Base-by-base conservation (phyloP, 2,113 vertebrate species). In the Speoplatyrhinus poulsoni region DNA sequence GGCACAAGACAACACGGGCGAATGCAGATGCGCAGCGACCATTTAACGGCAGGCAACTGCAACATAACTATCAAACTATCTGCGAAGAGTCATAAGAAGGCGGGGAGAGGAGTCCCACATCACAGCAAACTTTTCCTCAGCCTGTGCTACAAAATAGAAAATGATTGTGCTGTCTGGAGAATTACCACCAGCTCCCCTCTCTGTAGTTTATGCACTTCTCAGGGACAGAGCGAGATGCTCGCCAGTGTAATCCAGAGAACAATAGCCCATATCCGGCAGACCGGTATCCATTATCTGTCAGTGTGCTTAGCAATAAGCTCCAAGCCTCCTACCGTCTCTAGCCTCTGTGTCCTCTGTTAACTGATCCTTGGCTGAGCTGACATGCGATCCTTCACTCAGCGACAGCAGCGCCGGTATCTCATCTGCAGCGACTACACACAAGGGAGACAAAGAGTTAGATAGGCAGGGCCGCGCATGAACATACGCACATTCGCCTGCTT, bases 311-410 rank as follows among this genome's bases (percentile, higher is more conserved):
- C 56, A 61, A 78, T 9, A 70, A 58, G 62, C 62, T 58, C 63
- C 64, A 58, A 63, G 75, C 49, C 74, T 77, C 88, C 58, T 86
- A 91, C 90, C 87, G 19, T 82, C 79, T 79, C 80, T 82, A 71
- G 87, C 81, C 74, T 85, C 70, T 65, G 85, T 82, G 72, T 88
- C 81, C 74, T 85, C 70, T 65, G 85, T 80, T 66, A 84, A 84
- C 77, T 81, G 87, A 89, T 89, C 90, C 69, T 19, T 67, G 61
- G 76, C 75, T 3, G 56, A 55, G 59, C 72, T 65, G 76, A 85
- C 82, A 82, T 81, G 84, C 50, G 82, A 81, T 88, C 77, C 86
- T 70, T 86, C 83, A 60, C 63, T 81, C 83, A 73, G 84, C 79
- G 85, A 82, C 50, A 78, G 78, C 0, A 57, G 68, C 53, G 67